A percentile compares a stretch with the other conserved stretches of the same genome.
Conservation (phyloP, 2,888 invertebrate genomes). For the Scaptomyza parva region DNA sequence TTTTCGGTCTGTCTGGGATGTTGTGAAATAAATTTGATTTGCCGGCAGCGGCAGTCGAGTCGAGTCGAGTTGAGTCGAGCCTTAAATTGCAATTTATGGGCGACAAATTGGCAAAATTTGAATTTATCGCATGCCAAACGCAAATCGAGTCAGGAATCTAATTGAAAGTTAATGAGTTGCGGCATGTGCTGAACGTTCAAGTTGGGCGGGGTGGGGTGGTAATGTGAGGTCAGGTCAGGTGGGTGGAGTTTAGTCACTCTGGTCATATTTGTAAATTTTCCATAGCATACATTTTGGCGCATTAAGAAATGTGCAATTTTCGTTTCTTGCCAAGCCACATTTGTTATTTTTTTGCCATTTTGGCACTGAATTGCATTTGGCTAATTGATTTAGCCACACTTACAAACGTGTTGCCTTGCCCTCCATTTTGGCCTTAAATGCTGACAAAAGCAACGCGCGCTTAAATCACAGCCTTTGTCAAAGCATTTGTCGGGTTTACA, state of each 20-base stretch:
- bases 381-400: conserved; percentile 74
- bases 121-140: conserved; percentile 26
- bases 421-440: conserved; percentile 51
- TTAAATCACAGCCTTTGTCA: conserved; percentile 63
- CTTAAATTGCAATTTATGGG: conserved; percentile 75
- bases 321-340: conserved; percentile 57
- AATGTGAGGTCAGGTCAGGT: neutral
- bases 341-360: conserved; percentile 27
- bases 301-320: conserved; percentile 34
- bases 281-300: conserved; percentile 60
- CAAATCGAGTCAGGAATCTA: conserved; percentile 57
- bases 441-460: conserved; percentile 60
- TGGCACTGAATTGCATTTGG: conserved; percentile 75
- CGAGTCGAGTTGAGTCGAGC: neutral
- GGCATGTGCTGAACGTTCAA: neutral
- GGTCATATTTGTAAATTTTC: conserved; percentile 14
- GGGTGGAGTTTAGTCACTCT: too few relatives aligned
- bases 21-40: conserved; percentile 67
- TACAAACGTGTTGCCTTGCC: conserved; percentile 65
- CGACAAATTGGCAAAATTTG: conserved; percentile 65
- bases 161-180: conserved; percentile 70
- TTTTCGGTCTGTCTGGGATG: conserved; percentile 55
- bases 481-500: conserved; percentile 69
- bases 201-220: neutral
- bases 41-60: conserved; percentile 27